Conservation (phyloP, 1,140 invertebrate species). For the Oncopeltus fasciatus region DNA sequence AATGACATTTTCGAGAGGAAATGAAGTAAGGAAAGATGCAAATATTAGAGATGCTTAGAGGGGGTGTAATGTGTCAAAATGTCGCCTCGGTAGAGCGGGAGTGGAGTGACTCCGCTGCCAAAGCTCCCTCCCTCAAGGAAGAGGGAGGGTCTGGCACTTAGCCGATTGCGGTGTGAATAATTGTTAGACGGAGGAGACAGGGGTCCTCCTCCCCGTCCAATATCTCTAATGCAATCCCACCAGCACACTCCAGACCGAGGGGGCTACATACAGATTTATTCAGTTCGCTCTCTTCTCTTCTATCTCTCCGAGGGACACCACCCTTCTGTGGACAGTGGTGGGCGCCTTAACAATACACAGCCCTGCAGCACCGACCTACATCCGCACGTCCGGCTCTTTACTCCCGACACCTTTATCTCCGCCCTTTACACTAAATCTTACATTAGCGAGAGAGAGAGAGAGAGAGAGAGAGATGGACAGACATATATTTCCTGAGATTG, state of each 20-base stretch:
- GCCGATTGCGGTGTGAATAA: slow-evolving; percentile 7
- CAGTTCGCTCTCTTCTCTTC: background rate
- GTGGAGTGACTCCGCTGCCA: too few species aligned
- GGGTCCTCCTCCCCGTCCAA: background rate
- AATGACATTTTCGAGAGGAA: too few species aligned
- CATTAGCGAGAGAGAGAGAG: too few species aligned
- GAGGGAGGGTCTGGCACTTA: background rate
- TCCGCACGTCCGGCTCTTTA: background rate
- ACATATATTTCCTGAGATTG: too few species aligned
- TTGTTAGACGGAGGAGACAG: background rate
- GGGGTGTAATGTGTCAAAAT: background rate
- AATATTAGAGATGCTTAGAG: too few species aligned
- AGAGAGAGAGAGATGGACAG: too few species aligned
- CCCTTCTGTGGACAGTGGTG: background rate
- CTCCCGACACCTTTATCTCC: background rate
- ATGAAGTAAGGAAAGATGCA: too few species aligned
- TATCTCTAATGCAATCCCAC: background rate
- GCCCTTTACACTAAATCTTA: background rate
- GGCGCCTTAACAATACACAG: background rate
- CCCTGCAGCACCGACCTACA: background rate
- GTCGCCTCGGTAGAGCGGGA: background rate
- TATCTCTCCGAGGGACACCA: background rate
- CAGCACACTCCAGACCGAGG: background rate
- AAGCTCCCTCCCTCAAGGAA: too few species aligned
- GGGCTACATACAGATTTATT: background rate